Conservation (phyloP, 2,888 invertebrate species). For the Lasioglossum lativentre region DNA sequence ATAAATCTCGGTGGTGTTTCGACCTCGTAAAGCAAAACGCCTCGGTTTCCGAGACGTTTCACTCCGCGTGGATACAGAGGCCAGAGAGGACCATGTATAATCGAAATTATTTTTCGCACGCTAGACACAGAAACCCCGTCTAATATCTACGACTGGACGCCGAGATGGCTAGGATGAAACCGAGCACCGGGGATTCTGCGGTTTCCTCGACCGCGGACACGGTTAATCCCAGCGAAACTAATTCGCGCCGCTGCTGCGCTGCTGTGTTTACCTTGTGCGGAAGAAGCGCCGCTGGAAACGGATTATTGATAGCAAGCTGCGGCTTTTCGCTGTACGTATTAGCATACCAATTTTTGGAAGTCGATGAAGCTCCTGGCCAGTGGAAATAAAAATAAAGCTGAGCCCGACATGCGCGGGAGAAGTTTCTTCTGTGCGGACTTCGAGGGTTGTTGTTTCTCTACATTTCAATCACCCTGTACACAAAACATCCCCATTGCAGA, state of each 20-base stretch:
- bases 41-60: neutral
- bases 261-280: slow-evolving; percentile 75
- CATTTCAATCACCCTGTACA: neutral
- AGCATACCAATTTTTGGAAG: neutral
- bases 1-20: neutral
- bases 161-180: slow-evolving; percentile 28
- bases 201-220: slow-evolving; percentile 70
- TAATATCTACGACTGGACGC: slow-evolving; percentile 38
- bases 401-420: neutral
- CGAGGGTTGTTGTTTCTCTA: rapidly evolving
- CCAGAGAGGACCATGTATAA: slow-evolving; percentile 1
- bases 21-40: slow-evolving; percentile 7
- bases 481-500: neutral
- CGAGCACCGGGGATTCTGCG: slow-evolving; percentile 49
- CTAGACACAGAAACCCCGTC: neutral
- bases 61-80: neutral
- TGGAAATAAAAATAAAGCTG: neutral
- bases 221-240: slow-evolving; percentile 80
- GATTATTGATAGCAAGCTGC: slow-evolving; percentile 64
- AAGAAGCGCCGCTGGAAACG: slow-evolving; percentile 48
- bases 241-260: slow-evolving; percentile 78
- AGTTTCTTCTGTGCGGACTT: neutral
- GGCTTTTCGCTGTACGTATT: neutral
- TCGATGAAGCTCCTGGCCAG: neutral
- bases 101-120: slow-evolving; percentile 3